These are phyloP conservation scores for Pterois miles DNA, from an alignment of 2,797 vertebrate genomes.

Conservation along the genomic window DNA sequence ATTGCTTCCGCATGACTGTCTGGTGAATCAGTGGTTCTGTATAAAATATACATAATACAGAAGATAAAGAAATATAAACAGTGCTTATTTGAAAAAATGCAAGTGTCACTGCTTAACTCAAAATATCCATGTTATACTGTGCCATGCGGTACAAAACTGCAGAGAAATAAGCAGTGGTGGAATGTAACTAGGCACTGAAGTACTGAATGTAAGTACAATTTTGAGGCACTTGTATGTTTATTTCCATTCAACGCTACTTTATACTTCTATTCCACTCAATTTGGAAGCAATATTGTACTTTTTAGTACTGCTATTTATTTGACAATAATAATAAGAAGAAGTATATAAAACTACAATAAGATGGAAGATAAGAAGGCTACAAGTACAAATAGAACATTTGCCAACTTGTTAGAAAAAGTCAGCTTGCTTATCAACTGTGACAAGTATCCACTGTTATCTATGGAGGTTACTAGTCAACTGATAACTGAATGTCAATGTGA, in stretches of 20 bases:
- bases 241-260: not conserved
- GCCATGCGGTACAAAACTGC: not conserved
- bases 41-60: not conserved
- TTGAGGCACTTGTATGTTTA: not conserved
- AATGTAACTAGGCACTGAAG: not conserved
- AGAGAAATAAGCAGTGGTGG: not conserved
- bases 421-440: not conserved
- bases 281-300: not conserved
- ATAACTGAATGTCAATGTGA: not conserved
- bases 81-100: not conserved
- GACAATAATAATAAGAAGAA: not conserved
- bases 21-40: not conserved
- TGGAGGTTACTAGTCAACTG: not conserved
- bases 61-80: not conserved
- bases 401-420: not conserved
- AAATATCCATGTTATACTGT: not conserved
- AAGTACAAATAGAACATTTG: not conserved
- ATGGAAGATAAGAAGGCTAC: too few relatives aligned
- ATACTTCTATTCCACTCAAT: not conserved
- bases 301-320: not conserved
- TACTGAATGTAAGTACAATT: not conserved
- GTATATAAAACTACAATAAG: not conserved
- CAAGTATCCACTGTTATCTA: not conserved
- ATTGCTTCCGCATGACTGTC: too few relatives aligned
- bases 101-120: not conserved